Base-by-base conservation (phyloP, 2,888 invertebrate species). In the Ischnus inquisitorius region DNA sequence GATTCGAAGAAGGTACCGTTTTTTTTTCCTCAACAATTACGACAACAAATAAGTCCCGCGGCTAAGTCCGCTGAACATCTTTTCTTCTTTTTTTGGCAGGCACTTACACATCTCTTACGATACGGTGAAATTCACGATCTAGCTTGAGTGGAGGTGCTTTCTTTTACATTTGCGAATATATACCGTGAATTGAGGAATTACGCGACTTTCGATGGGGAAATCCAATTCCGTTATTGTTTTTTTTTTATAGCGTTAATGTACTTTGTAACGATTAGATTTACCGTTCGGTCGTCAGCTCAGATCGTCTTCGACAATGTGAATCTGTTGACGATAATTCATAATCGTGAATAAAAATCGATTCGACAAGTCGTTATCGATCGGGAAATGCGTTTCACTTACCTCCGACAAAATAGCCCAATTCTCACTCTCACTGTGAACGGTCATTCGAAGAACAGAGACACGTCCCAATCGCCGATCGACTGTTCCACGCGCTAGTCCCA, bases 321-420 rank as follows among this genome's bases (percentile, higher is more conserved):
- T 94, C 94, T 94, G 82, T 79, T 67, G 39, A 77, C 82, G 65
- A 78, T 77, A 74, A 68, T 71, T 80, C 43, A 68, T 51, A 79
- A 60, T 72, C 51, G 12, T 54, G 62, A 68, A 6, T 62, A 41
- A 72, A 83, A 71, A 22, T 4, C 4, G 43, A 60, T 16, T 39
- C 5, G 60, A 22, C 46, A 25, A 41, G 43, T 19, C n/a, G n/a
- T n/a, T 8, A 67, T 12, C 41, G 34, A 46, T 41, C 16, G 65
- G 22, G 16, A 39, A 43, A 65, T 51, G 25, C 5, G n/a, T 16
- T 46, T 41, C 54, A 89, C 94, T 95, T 93, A 98, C 98, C 95
- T 99, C 98, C 91, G 98, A 98, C 62, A 99, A 94, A 88, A 98
- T 96, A 6, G 97, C 97, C 98, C 98, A 98, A 93, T 97, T 97